Evolutionary conservation across 1,140 invertebrate species (phyloP), one percentile per base, ranked within the genome.

Genomic region (Nixonia krombeini): DNA sequence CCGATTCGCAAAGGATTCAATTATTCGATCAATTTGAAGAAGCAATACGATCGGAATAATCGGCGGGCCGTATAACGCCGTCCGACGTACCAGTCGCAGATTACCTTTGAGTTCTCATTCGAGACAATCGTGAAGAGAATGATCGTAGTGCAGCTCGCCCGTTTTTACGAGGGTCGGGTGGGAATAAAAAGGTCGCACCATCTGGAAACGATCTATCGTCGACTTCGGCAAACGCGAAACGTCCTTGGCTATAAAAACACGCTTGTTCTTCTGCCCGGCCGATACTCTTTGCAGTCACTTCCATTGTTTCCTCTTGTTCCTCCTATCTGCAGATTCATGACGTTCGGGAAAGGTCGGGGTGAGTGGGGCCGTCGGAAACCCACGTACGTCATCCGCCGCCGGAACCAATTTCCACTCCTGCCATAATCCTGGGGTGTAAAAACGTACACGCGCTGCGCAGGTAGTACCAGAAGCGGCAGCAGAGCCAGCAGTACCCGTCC

Each of bases 341-440:
- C 13, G 40, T 37, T 38, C 31, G 17, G 9, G 46, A 49, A 49
- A 49, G 46, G 42, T 35, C 42, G 42, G 37, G 53, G 50, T 49
- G 57, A 38, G 41, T 40, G 23, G 21, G 28, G 45, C 55, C 44
- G 53, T 66, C 53, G 47, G 47, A 58, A 58, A 38, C 29, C 53
- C 46, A 49, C 46, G 40, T 56, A 45, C 23, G 46, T 37, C 16
- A 49, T 37, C 50, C 42, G 45, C 37, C 28, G 35, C 28, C 58
- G 23, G 47, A 56, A 56, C 45, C 61, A 64, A 64, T 64, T 64
- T 57, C 35, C 45, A 56, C 46, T 29, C 52, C n/a, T 35, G 41
- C 47, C 37, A 46, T 46, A 57, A 51, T 64, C 52, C 25, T 49
- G 29, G 29, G 18, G 15, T 59, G 17, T 59, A 59, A 45, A 59